phyloP scores from a whole-genome alignment of 2,888 invertebrate genomes.

The Harpalus rufipes region DNA sequence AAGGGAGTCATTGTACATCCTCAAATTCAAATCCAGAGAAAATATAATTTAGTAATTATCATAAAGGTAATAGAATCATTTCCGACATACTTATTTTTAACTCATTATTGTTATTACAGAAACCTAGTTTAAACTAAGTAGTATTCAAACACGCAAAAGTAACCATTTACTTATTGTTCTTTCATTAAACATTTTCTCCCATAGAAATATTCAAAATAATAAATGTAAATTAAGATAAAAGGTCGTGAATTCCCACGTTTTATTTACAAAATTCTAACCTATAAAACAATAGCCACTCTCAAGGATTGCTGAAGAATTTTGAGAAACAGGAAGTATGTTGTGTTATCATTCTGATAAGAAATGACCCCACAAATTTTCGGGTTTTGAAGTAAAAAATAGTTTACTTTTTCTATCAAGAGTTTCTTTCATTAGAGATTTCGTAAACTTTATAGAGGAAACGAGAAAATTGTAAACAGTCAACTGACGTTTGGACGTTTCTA shows the following conservation, averaged over 20 bases:
- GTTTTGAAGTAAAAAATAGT: constrained; percentile 34
- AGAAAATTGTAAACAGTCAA: constrained; percentile 7
- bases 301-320: constrained; percentile 7
- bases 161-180: constrained; percentile 17
- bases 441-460: constrained; percentile 36
- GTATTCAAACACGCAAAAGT: constrained; percentile 14
- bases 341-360: constrained; percentile 39
- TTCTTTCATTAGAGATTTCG: constrained; percentile 38
- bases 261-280: constrained; percentile 26
- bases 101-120: constrained; percentile 24
- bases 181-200: not conserved
- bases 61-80: constrained; percentile 15
- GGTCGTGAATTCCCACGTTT: constrained; percentile 23
- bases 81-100: constrained; percentile 33
- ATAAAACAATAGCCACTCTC: constrained; percentile 32
- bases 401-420: constrained; percentile 34
- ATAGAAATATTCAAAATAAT: constrained; percentile 5
- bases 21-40: constrained; percentile 4
- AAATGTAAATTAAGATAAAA: constrained; percentile 25
- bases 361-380: constrained; percentile 21
- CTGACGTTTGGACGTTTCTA: too few species aligned
- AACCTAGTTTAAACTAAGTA: constrained; percentile 22
- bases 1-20: not conserved
- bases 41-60: constrained; percentile 25
- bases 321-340: constrained; percentile 24